Evolutionary conservation across 1,140 invertebrate genomes (phyloP).

Genomic region (Maconellicoccus hirsutus): DNA sequence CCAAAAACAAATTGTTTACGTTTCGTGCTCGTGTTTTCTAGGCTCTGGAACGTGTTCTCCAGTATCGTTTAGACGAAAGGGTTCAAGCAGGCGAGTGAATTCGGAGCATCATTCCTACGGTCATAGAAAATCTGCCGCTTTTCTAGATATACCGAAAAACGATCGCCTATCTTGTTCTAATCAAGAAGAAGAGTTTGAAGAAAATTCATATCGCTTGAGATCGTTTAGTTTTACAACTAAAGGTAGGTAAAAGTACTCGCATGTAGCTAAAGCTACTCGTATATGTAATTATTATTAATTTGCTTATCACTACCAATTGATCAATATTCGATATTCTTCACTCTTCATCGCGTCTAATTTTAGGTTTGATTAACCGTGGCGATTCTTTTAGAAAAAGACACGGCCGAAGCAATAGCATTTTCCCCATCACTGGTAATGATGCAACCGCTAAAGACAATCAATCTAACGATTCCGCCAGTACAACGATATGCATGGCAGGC

Average conservation of each 20-base stretch:
- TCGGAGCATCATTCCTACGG: slow-evolving; percentile 33
- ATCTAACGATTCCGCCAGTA: slow-evolving; percentile 20
- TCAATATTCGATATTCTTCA: too few relatives aligned
- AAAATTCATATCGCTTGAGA: slow-evolving; percentile 69
- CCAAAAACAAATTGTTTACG: too few relatives aligned
- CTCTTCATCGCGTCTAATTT: too few relatives aligned
- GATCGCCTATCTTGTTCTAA: slow-evolving; percentile 28
- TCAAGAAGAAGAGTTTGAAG: slow-evolving; percentile 48
- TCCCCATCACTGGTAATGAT: slow-evolving; percentile 36
- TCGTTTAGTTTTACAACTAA: slow-evolving; percentile 82
- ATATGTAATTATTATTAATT: too few relatives aligned
- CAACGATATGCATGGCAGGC: too few relatives aligned
- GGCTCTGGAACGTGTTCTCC: neutral
- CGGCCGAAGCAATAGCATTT: slow-evolving; percentile 64
- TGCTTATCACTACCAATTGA: too few relatives aligned
- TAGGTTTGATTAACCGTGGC: slow-evolving; percentile 78
- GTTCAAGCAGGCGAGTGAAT: slow-evolving; percentile 27
- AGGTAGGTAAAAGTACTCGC: too few relatives aligned
- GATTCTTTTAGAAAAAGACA: slow-evolving; percentile 71
- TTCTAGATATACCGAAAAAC: slow-evolving; percentile 62
- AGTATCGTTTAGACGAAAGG: slow-evolving; percentile 27
- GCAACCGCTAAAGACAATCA: slow-evolving; percentile 30
- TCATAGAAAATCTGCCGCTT: slow-evolving; percentile 57
- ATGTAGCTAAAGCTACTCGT: too few relatives aligned
- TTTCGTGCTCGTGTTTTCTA: too few relatives aligned